phyloP scores from a whole-genome alignment of 2,888 invertebrate genomes.

The Tromatobia lineatoria region DNA sequence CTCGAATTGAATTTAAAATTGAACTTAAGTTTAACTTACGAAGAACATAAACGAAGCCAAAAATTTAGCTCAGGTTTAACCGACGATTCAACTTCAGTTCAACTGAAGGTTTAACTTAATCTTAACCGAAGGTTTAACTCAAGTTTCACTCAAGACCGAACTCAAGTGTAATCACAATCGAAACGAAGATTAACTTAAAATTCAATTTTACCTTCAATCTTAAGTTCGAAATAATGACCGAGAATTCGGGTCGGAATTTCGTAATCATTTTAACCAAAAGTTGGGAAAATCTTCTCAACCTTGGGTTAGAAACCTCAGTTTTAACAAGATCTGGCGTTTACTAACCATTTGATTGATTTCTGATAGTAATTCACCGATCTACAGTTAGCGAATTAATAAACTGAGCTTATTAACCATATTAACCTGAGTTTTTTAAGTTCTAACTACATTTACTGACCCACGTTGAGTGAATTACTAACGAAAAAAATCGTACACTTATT shows the following conservation, averaged over 20 bases:
- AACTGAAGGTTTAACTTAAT: no score
- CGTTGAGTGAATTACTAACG: constrained; percentile 2
- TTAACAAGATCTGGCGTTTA: neutral
- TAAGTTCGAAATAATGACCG: neutral
- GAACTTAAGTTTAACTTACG: neutral
- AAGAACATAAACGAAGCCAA: neutral
- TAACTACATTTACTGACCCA: constrained; percentile 16
- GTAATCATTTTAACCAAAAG: neutral
- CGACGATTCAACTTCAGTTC: neutral
- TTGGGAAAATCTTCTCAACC: neutral
- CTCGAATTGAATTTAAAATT: neutral
- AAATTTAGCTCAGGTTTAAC: neutral
- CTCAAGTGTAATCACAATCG: neutral
- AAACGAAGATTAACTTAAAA: neutral
- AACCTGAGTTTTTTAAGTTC: constrained; percentile 18
- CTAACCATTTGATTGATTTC: constrained; percentile 2
- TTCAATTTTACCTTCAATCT: neutral
- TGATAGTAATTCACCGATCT: constrained; percentile 22
- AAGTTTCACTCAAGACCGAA: neutral
- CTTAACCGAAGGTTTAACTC: neutral
- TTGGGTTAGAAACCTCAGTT: neutral
- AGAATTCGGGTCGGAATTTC: neutral
- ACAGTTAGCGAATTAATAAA: constrained; percentile 11
- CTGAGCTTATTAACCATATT: constrained; percentile 16
- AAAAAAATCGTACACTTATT: neutral